A percentile compares a stretch with the other conserved stretches of the same genome.
These are phyloP conservation scores for Parapristionchus giblindavisi DNA, from an alignment of 2,888 invertebrate genomes.

Conservation along the genomic window DNA sequence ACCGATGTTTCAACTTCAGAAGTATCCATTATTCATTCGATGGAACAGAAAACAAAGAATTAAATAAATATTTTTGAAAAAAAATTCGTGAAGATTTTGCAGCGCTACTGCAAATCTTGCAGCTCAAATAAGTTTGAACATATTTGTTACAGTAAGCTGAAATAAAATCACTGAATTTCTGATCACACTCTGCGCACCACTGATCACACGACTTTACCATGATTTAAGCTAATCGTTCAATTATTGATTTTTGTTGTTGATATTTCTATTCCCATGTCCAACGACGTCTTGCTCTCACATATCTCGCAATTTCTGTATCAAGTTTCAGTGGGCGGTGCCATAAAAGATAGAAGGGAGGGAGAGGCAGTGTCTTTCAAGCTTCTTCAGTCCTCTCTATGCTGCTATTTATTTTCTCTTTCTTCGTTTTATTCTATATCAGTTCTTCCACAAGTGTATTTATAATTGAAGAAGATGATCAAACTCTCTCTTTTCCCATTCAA, in stretches of 20 bases:
- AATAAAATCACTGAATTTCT: not conserved
- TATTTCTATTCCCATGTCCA: not conserved
- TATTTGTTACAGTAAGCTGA: not conserved
- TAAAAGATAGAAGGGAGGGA: slow-evolving; percentile 1
- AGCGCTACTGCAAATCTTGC: no score
- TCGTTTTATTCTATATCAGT: not conserved
- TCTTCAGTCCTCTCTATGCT: slow-evolving; percentile 2
- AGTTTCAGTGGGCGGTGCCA: slow-evolving; percentile 31
- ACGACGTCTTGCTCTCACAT: not conserved
- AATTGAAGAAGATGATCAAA: slow-evolving; percentile 35
- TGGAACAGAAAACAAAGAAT: no score
- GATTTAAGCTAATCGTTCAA: not conserved
- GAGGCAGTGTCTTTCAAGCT: slow-evolving; percentile 5
- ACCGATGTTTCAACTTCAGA: not conserved
- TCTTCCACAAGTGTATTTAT: slow-evolving; percentile 28
- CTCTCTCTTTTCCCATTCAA: slow-evolving; percentile 36
- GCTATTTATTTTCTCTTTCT: not conserved
- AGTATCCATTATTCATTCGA: no score
- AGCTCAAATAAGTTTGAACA: no score
- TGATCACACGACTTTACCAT: slow-evolving; percentile 11
- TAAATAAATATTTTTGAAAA: no score
- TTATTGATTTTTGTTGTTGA: slow-evolving; percentile 4
- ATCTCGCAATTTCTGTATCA: slow-evolving; percentile 12
- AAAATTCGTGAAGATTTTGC: no score
- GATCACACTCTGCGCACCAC: not conserved